Conservation (phyloP, 2,113 vertebrate genomes). For the Otus sunia region DNA sequence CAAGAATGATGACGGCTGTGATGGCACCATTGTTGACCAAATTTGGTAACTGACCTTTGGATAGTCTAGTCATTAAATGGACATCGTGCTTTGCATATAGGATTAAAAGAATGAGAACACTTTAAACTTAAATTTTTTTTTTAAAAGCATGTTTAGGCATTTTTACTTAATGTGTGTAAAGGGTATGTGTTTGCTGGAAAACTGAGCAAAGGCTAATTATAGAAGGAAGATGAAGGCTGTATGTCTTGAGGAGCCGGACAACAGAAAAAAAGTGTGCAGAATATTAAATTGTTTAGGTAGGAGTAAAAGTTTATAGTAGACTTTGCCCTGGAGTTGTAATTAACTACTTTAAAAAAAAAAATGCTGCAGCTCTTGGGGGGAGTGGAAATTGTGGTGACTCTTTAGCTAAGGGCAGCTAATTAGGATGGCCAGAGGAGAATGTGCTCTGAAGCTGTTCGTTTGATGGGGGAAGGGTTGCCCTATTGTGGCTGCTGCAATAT, state of each 20-base stretch:
- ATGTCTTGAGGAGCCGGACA: not conserved
- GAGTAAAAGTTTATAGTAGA: not conserved
- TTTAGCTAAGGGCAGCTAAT: constrained; percentile 32
- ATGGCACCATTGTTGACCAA: constrained; percentile 85
- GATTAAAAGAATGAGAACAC: constrained; percentile 25
- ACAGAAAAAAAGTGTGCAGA: not conserved
- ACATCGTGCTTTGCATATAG: constrained; percentile 57
- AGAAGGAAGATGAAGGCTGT: not conserved
- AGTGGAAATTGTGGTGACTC: constrained; percentile 32
- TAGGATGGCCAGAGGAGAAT: not conserved
- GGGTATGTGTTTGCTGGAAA: constrained; percentile 6
- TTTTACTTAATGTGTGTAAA: not conserved
- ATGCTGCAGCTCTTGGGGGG: not conserved
- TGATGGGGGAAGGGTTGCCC: not conserved
- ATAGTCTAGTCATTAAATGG: constrained; percentile 70
- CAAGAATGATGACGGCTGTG: constrained; percentile 78
- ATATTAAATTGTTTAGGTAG: not conserved
- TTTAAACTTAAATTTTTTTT: not conserved
- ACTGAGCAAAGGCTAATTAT: not conserved
- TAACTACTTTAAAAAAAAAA: not conserved
- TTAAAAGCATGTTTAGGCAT: not conserved
- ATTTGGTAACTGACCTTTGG: constrained; percentile 89
- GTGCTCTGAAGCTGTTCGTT: not conserved
- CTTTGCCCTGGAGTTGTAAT: constrained; percentile 32
- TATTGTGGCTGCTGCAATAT: not conserved